phyloP scores from a whole-genome alignment of 1,140 invertebrate genomes.

The Macrobrachium nipponense region DNA sequence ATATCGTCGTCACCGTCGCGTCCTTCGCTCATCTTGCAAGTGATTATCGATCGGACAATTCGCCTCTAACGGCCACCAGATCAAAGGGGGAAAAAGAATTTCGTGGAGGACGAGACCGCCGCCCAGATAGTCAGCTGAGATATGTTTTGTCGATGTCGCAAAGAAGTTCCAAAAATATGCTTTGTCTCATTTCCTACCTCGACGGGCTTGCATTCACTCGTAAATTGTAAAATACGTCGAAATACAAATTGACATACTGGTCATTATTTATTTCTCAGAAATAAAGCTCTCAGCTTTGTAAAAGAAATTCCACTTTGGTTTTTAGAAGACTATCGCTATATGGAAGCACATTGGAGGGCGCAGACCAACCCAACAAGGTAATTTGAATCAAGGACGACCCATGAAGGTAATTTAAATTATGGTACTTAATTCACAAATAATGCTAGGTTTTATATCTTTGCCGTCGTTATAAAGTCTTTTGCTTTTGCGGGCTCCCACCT shows the following conservation, averaged over 20 bases:
- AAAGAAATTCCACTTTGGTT: not conserved
- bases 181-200: no score
- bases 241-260: no score
- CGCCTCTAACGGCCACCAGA: not conserved
- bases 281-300: no score
- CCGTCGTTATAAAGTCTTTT: no score
- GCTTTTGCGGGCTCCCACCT: no score
- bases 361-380: constrained; percentile 12
- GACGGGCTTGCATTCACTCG: no score
- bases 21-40: constrained; percentile 42
- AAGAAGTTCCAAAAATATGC: not conserved
- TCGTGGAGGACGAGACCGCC: not conserved
- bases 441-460: no score
- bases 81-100: not conserved
- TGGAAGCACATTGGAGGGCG: not conserved
- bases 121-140: constrained; percentile 38
- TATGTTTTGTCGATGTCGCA: constrained; percentile 51
- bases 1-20: constrained; percentile 68
- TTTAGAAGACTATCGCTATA: not conserved
- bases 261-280: no score
- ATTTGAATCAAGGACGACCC: constrained; percentile 5
- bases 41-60: not conserved
- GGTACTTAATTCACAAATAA: no score
- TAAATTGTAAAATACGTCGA: no score
- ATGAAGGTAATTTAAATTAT: no score